Conservation (phyloP, 2,113 vertebrate genomes). For the Calyptommatus sinebrachiatus region DNA sequence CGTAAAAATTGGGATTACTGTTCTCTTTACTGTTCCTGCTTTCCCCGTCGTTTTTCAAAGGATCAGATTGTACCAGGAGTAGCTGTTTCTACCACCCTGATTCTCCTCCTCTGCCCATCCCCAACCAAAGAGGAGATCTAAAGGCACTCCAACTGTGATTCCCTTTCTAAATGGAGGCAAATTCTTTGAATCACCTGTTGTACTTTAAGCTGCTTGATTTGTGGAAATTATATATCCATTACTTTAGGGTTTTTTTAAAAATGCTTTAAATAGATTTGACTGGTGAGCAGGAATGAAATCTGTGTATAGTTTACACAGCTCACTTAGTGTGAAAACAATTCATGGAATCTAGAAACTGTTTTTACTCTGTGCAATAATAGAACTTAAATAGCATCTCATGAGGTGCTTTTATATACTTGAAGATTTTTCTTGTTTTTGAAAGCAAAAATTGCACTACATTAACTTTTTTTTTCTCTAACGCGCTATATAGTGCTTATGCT, state of each 20-base stretch:
- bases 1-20: too few species aligned
- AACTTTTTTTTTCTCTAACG: slow-evolving; percentile 66
- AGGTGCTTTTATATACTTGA: slow-evolving; percentile 78
- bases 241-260: slow-evolving; percentile 24
- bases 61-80: too few species aligned
- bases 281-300: background rate
- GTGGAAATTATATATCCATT: too few species aligned
- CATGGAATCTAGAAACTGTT: slow-evolving; percentile 34
- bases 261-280: slow-evolving; percentile 30
- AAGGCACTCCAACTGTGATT: too few species aligned
- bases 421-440: slow-evolving; percentile 69
- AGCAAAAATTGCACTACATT: slow-evolving; percentile 77
- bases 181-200: too few species aligned
- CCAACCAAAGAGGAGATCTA: too few species aligned
- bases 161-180: too few species aligned
- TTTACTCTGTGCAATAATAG: slow-evolving; percentile 67
- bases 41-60: too few species aligned
- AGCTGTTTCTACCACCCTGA: too few species aligned
- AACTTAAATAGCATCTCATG: slow-evolving; percentile 60
- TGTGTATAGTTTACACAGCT: slow-evolving; percentile 40
- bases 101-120: too few species aligned
- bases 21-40: too few species aligned
- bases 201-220: too few species aligned
- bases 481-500: slow-evolving; percentile 69
- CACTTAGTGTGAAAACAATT: slow-evolving; percentile 38